Conservation (phyloP, 23 tunicate species). For the Aplidium turbinatum region DNA sequence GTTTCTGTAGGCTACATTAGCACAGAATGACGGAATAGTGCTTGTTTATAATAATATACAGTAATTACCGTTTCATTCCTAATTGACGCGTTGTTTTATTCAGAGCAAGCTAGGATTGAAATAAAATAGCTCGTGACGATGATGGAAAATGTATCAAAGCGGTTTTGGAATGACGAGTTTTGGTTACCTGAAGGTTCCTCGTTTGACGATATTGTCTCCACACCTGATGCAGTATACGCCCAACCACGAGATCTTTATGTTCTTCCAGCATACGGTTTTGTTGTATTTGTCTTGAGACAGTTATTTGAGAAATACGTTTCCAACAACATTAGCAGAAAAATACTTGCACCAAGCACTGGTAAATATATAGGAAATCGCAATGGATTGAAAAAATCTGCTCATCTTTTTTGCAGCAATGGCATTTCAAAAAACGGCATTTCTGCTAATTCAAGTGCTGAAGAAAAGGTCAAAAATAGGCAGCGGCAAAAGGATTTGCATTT, state of each 20-base stretch:
- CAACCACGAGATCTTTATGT: conserved; percentile 3
- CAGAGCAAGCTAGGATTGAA: too few species aligned
- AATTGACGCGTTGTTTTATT: too few species aligned
- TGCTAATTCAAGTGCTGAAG: too few species aligned
- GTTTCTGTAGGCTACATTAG: too few species aligned
- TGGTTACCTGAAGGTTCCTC: conserved; percentile 27
- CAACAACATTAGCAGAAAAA: not conserved
- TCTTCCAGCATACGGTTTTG: conserved; percentile 10
- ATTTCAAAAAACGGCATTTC: too few species aligned
- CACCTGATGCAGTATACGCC: not conserved
- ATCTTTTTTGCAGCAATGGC: not conserved
- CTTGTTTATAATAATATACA: too few species aligned
- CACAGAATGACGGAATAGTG: too few species aligned
- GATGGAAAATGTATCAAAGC: conserved; percentile 15
- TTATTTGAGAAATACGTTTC: conserved; percentile 21
- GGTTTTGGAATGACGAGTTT: conserved; percentile 38
- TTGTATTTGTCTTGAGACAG: not conserved
- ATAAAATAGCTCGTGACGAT: too few species aligned
- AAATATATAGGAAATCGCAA: not conserved
- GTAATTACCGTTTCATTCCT: too few species aligned
- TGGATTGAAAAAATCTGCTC: not conserved
- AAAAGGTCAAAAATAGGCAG: not conserved
- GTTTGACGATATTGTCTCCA: conserved; percentile 6
- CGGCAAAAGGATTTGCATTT: conserved; percentile 6
- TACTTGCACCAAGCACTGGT: not conserved